Evolutionary conservation across 2,113 vertebrate species (phyloP), one percentile per base, ranked within the genome.

Genomic region (Kryptolebias marmoratus): DNA sequence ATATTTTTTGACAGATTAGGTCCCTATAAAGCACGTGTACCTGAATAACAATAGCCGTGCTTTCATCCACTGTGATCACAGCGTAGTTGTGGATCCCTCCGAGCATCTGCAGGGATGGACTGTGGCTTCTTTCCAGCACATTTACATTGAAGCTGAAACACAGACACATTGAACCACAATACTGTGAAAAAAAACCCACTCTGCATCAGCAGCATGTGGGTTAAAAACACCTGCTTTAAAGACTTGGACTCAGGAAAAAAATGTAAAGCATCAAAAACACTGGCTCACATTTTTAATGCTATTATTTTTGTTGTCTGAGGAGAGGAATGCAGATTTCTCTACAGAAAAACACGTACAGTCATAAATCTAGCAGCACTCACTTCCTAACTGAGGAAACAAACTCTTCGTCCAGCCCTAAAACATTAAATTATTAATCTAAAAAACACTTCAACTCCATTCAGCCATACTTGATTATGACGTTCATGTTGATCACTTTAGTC

Each of bases 51-150:
- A 98, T 28, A 11, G 94, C 93, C 3, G 96, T 98, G 49, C 87
- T 76, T 84, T 96, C 96, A 81, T 98, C 96, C 72, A 98, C 64
- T n/a, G 96, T 96, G 81, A 99, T 79, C 71, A 98, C 90, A 48
- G 92, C 76, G 1, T 95, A 97, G 58, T 0, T 73, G 14, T 94
- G 89, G 28, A 84, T 86, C n/a, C 87, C 87, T 72, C 95, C 95
- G 28, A 97, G 94, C 48, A 91, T 91, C 77, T 92, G 92, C 80
- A 98, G 59, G 8, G 94, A 92, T 1, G 90, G 90, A 79, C 83
- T 84, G 59, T 85, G 90, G 54, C 81, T 90, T 86, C 96, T 95
- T 88, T 98, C 97, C 87, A 98, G 72, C 73, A 97, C 88, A 8
- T 93, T 95, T 57, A 98, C 92, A 80, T 93, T 91, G 75, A 95